phyloP scores from a whole-genome alignment of 2,888 invertebrate genomes.

The Rhimphoctona megacephalus region DNA sequence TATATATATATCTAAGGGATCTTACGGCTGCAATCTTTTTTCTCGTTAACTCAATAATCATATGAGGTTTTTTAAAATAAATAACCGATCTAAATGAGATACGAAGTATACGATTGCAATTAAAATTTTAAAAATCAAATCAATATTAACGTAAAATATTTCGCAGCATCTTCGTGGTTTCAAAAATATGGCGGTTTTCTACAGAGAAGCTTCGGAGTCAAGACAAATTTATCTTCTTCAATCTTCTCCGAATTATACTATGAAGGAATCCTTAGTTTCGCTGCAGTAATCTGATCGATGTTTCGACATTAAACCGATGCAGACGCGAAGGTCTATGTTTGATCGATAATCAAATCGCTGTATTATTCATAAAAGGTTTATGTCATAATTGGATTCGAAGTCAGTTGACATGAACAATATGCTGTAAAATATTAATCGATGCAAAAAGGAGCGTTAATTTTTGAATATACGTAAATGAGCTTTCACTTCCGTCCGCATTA shows the following conservation, averaged over 20 bases:
- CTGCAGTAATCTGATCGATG: neutral
- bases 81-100: neutral
- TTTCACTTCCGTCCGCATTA: neutral
- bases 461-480: neutral
- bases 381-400: neutral
- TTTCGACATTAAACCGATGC: neutral
- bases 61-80: neutral
- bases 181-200: neutral
- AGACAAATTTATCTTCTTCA: neutral
- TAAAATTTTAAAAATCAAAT: neutral
- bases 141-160: neutral
- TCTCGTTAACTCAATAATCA: neutral
- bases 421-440: neutral
- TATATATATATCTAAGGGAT: neutral
- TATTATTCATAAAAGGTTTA: neutral
- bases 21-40: neutral
- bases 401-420: neutral
- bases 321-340: slow-evolving; percentile 4
- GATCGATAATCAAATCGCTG: neutral
- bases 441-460: neutral
- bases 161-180: neutral
- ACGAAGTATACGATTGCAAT: neutral
- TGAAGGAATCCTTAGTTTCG: neutral
- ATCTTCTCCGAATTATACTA: neutral
- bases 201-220: neutral